Percentiles rank a stretch among this genome's conserved stretches.
These are phyloP conservation scores for Colaptes auratus DNA, from an alignment of 2,113 vertebrate genomes.

Conservation along the genomic window DNA sequence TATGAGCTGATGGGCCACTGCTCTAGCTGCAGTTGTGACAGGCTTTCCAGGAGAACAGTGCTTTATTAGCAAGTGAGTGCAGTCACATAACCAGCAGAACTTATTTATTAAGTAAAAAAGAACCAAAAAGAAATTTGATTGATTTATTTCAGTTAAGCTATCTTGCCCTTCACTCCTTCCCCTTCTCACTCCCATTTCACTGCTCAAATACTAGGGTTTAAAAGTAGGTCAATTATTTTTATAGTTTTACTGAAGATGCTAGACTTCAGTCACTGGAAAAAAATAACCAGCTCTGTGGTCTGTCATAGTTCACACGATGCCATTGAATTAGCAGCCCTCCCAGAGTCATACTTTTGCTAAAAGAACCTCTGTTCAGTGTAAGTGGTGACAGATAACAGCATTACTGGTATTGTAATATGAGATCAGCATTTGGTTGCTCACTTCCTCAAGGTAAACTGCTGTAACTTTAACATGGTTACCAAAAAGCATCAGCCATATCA, in stretches of 20 bases:
- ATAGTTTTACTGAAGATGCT: constrained; percentile 33
- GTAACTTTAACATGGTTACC: constrained; percentile 41
- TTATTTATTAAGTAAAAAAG: constrained; percentile 72
- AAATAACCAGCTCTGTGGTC: constrained; percentile 49
- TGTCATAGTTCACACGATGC: constrained; percentile 73
- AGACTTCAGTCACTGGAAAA: constrained; percentile 50
- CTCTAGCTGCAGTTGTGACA: constrained; percentile 67
- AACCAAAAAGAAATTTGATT: constrained; percentile 19
- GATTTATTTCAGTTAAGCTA: constrained; percentile 68
- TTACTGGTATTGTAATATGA: constrained; percentile 66
- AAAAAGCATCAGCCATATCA: constrained; percentile 36
- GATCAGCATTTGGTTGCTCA: constrained; percentile 28
- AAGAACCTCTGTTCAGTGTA: constrained; percentile 69
- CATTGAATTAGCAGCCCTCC: constrained; percentile 71
- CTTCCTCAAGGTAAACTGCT: constrained; percentile 57
- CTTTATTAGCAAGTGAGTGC: constrained; percentile 73
- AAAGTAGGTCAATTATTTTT: constrained; percentile 44
- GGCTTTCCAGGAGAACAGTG: constrained; percentile 49
- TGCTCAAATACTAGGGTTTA: not conserved
- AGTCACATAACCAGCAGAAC: constrained; percentile 75
- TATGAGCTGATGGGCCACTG: constrained; percentile 58
- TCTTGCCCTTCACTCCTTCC: constrained; percentile 57
- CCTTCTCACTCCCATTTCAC: not conserved
- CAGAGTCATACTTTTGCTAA: constrained; percentile 45
- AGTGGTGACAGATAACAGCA: constrained; percentile 77